Evolutionary conservation across 2,113 vertebrate species (phyloP).

Genomic region (Nanorana parkeri): DNA sequence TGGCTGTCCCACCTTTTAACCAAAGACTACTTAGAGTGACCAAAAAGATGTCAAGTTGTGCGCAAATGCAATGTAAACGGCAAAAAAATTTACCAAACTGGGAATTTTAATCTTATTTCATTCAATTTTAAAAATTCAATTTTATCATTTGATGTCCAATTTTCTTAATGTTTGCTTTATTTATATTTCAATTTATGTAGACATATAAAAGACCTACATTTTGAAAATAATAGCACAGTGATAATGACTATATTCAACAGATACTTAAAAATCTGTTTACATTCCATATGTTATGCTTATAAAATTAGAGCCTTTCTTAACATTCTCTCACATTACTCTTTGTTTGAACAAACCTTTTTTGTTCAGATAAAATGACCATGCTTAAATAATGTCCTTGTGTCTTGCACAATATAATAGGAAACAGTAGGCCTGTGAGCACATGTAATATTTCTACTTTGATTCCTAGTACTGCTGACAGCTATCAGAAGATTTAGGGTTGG

Average conservation of each 20-base stretch:
- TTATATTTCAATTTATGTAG: neutral
- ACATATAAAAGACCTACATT: slow-evolving; percentile 26
- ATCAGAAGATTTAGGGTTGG: slow-evolving; percentile 80
- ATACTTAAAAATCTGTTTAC: slow-evolving; percentile 52
- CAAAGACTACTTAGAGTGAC: too few species aligned
- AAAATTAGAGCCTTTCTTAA: slow-evolving; percentile 63
- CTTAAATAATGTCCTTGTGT: slow-evolving; percentile 64
- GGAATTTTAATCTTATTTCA: too few species aligned
- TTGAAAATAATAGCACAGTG: slow-evolving; percentile 56
- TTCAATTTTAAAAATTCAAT: too few species aligned
- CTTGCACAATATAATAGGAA: slow-evolving; percentile 65
- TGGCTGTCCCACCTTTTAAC: too few species aligned
- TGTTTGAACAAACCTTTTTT: slow-evolving; percentile 64
- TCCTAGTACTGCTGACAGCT: slow-evolving; percentile 77
- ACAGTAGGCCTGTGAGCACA: slow-evolving; percentile 64
- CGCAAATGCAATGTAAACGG: too few species aligned
- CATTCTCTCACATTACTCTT: slow-evolving; percentile 55
- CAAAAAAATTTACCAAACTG: too few species aligned
- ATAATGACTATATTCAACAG: slow-evolving; percentile 67
- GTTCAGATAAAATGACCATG: slow-evolving; percentile 65
- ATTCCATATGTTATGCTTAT: slow-evolving; percentile 69
- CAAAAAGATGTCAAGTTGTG: too few species aligned
- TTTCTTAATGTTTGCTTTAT: too few species aligned
- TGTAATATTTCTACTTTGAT: slow-evolving; percentile 75
- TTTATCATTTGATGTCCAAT: too few species aligned